These are phyloP conservation scores for Hapalemur alaotrensis DNA, from an alignment of 2,797 vertebrate genomes.

Conservation along the genomic window DNA sequence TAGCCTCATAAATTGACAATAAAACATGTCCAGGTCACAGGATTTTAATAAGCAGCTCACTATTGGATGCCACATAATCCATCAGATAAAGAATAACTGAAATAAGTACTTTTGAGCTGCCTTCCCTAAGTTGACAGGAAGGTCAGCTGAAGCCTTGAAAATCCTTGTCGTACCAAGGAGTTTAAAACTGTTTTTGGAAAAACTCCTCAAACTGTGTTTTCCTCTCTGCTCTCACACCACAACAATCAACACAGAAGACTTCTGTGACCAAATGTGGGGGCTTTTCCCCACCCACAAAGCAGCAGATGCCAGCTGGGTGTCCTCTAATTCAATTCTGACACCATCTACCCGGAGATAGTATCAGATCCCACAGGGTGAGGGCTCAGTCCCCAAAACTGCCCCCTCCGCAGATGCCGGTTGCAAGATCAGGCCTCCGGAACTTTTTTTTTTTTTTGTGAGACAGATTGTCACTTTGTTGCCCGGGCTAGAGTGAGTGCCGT, in stretches of 20 bases:
- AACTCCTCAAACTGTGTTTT: neutral
- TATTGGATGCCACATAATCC: neutral
- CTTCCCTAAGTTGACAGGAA: conserved; percentile 23
- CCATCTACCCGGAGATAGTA: neutral
- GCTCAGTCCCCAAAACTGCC: neutral
- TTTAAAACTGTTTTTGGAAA: neutral
- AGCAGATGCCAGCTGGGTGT: neutral
- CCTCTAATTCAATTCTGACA: neutral
- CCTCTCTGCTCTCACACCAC: neutral
- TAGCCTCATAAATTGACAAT: conserved; percentile 7
- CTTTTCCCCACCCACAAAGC: neutral
- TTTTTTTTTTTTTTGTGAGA: too few relatives aligned
- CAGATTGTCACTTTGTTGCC: too few relatives aligned
- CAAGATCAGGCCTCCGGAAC: neutral
- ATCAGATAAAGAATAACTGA: neutral
- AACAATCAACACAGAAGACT: neutral
- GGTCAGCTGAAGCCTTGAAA: conserved; percentile 35
- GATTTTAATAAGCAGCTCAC: conserved; percentile 23
- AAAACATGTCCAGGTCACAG: neutral
- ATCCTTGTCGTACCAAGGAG: neutral
- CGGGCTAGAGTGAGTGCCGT: too few relatives aligned
- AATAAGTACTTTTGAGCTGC: neutral
- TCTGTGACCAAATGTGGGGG: neutral
- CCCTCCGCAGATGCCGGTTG: neutral
- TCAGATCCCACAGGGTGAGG: neutral